Base-by-base conservation (phyloP, 2,113 vertebrate genomes). In the Madoqua kirkii region DNA sequence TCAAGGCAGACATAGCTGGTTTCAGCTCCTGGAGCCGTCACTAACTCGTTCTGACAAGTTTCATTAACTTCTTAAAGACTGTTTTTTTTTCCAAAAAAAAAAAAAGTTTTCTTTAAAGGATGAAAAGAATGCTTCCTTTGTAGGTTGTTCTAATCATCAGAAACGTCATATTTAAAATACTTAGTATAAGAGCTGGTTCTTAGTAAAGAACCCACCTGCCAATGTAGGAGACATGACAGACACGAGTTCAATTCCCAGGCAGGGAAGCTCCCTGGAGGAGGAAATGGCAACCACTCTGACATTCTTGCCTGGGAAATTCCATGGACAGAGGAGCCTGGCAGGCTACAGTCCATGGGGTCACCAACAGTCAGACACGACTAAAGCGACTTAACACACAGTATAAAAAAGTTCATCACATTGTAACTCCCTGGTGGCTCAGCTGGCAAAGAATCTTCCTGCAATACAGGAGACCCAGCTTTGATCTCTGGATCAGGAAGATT, bases 171-270 rank as follows among this genome's bases (percentile, higher is more conserved):
- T 50, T 52, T 76, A 64, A 91, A 93, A 83, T 40, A 48, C 12
- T 67, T 71, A 40, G 7, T 11, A 43, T 21, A 50, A 50, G 21
- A 54, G 21, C 3, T 71, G 67, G 19, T 0, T 0, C 5, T 71
- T 71, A 9, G 19, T 71, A 71, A 71, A 40, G n/a, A 71, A 71
- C 67, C 10, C 19, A 40, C 19, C 10, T 71, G n/a, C 67, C 67
- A 40, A 6, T 13, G 67, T 40, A 40, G n/a, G 19, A 40, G 10
- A 71, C 17, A 0, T 23, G n/a, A 71, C n/a, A 40, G 67, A 40
- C n/a, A 12, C 0, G 2, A 10, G n/a, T 71, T 71, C 19, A 2
- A 0, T 71, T 10, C 19, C 19, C 0, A 3, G 10, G 67, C 2
- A 3, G 5, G n/a, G n/a, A 40, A 71, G 67, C 23, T 71, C 19